A percentile compares a stretch with the other conserved stretches of the same genome.
These are phyloP conservation scores for Panthera tigris DNA, from an alignment of 2,113 vertebrate genomes.

Conservation along the genomic window DNA sequence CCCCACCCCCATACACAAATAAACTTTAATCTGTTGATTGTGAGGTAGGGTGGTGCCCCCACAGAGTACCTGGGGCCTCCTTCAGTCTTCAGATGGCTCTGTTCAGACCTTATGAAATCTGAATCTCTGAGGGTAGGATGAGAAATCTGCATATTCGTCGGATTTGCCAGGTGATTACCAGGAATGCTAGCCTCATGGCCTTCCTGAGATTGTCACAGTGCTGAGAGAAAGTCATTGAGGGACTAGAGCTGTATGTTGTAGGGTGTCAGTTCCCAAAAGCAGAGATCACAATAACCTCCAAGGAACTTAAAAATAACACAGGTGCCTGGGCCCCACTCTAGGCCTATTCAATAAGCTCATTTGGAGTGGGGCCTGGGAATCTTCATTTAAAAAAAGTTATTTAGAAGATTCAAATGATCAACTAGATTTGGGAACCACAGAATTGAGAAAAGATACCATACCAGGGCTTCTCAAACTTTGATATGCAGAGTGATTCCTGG, in stretches of 20 bases:
- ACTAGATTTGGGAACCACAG: neutral
- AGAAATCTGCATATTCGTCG: neutral
- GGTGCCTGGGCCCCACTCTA: neutral
- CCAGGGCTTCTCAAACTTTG: neutral
- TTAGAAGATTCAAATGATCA: neutral
- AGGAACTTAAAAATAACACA: neutral
- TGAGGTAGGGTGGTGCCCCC: neutral
- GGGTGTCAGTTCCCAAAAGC: neutral
- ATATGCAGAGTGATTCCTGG: neutral
- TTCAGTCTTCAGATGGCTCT: neutral
- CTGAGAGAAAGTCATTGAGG: neutral
- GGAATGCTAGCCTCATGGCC: neutral
- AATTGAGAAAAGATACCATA: neutral
- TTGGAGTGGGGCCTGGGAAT: neutral
- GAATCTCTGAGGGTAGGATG: neutral
- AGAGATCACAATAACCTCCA: neutral
- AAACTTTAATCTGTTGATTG: neutral
- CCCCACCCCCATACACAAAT: no score
- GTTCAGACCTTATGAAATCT: neutral
- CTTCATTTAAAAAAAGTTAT: neutral
- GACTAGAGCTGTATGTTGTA: neutral
- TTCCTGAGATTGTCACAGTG: neutral
- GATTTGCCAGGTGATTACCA: neutral
- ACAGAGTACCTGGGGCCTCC: neutral
- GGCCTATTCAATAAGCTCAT: neutral